phyloP scores from a whole-genome alignment of 2,113 vertebrate genomes.

The Scomber colias region DNA sequence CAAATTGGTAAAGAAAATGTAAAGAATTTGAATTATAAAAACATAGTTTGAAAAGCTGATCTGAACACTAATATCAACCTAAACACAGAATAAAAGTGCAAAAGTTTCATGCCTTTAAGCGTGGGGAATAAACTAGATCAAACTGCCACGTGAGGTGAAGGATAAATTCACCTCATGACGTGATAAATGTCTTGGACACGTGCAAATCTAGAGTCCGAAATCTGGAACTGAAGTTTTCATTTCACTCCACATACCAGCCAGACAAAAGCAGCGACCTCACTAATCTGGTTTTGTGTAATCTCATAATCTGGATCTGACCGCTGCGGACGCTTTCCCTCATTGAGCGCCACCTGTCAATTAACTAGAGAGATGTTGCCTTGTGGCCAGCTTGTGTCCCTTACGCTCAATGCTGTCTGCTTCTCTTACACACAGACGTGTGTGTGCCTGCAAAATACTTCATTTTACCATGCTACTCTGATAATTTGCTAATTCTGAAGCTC shows the following conservation, averaged over 20 bases:
- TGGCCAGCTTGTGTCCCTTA: not conserved
- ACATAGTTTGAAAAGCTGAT: too few relatives aligned
- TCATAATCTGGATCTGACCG: constrained; percentile 64
- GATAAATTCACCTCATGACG: not conserved
- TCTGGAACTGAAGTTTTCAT: not conserved
- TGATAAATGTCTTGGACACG: not conserved
- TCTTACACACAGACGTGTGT: not conserved
- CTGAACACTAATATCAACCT: too few relatives aligned
- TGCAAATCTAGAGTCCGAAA: not conserved
- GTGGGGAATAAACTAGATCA: too few relatives aligned
- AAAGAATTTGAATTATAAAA: too few relatives aligned
- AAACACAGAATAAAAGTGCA: too few relatives aligned
- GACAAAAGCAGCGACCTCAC: constrained; percentile 41
- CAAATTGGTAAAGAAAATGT: too few relatives aligned
- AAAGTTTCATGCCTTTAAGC: too few relatives aligned
- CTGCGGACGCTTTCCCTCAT: constrained; percentile 34
- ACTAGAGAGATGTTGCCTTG: constrained; percentile 6
- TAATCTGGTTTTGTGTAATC: constrained; percentile 70
- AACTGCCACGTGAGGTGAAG: not conserved
- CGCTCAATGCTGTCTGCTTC: not conserved
- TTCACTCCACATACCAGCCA: constrained; percentile 35
- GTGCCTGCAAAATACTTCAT: too few relatives aligned
- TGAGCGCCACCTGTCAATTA: constrained; percentile 49
- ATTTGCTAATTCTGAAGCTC: too few relatives aligned
- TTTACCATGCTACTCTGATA: too few relatives aligned